A percentile compares a stretch with the other conserved stretches of the same genome.
phyloP scores from a whole-genome alignment of 2,113 vertebrate species.

The Sorex fumeus region DNA sequence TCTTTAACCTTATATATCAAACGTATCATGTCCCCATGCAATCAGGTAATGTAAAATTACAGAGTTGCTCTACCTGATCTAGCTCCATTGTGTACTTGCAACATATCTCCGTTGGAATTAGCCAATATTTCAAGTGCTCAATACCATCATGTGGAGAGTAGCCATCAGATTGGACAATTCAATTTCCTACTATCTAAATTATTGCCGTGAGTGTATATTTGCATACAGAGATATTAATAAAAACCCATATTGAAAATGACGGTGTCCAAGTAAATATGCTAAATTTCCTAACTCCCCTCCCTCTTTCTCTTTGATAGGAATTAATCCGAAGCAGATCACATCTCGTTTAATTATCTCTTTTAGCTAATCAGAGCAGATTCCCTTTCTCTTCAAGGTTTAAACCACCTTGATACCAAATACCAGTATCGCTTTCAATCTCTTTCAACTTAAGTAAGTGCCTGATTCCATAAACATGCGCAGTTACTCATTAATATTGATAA shows the following conservation, averaged over 20 bases:
- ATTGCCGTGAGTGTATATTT: neutral
- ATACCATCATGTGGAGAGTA: rapidly evolving
- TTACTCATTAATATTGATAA: constrained; percentile 58
- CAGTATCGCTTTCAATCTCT: constrained; percentile 14
- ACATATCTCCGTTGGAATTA: neutral
- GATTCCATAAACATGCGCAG: neutral
- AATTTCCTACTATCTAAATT: neutral
- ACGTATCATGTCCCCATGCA: neutral
- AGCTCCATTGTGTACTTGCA: neutral
- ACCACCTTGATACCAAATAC: constrained; percentile 14
- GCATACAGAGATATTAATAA: constrained; percentile 25
- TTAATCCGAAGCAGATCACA: neutral
- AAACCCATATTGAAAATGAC: neutral
- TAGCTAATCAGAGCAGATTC: neutral
- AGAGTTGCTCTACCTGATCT: neutral
- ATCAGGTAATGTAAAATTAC: neutral
- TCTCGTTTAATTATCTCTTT: neutral
- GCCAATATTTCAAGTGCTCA: neutral
- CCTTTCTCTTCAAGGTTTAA: constrained; percentile 13
- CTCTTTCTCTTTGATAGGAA: neutral
- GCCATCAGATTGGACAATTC: neutral
- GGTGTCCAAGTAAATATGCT: neutral
- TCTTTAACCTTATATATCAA: neutral
- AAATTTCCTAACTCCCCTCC: neutral
- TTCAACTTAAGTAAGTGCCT: constrained; percentile 1